phyloP scores from a whole-genome alignment of 2,888 invertebrate genomes.

The Smittia aterrima region DNA sequence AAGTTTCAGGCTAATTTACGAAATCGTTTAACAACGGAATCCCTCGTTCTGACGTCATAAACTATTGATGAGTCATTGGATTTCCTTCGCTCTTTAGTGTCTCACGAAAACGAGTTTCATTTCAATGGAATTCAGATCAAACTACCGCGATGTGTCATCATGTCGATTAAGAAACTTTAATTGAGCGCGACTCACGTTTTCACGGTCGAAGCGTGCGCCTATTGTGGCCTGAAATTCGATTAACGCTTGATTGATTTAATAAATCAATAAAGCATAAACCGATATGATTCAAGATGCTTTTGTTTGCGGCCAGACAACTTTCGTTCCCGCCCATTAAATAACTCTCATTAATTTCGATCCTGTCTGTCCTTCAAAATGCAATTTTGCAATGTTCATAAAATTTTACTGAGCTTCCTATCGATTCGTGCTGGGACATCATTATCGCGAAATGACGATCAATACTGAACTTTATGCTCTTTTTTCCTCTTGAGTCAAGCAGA shows the following conservation, averaged over 20 bases:
- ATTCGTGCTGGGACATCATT: background rate
- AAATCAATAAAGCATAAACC: conserved; percentile 6
- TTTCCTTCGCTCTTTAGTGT: background rate
- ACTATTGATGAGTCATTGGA: conserved; percentile 31
- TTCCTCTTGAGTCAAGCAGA: too few species aligned
- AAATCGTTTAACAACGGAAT: background rate
- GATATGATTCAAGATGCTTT: background rate
- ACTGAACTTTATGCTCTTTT: too few species aligned
- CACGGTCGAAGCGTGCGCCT: background rate
- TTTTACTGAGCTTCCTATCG: background rate
- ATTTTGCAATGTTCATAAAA: background rate
- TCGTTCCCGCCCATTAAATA: background rate
- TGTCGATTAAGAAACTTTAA: background rate
- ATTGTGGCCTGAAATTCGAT: conserved; percentile 27
- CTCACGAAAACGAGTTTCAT: conserved; percentile 29
- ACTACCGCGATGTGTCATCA: background rate
- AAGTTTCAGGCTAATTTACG: too few species aligned
- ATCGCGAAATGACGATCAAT: background rate
- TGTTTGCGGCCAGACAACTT: background rate
- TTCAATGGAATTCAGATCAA: conserved; percentile 1
- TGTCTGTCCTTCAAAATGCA: background rate
- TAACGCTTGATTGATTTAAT: background rate
- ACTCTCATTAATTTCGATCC: background rate
- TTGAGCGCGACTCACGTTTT: conserved; percentile 18
- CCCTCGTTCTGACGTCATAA: conserved; percentile 13